Conservation (phyloP, 2,797 vertebrate genomes). For the Tachyglossus aculeatus region DNA sequence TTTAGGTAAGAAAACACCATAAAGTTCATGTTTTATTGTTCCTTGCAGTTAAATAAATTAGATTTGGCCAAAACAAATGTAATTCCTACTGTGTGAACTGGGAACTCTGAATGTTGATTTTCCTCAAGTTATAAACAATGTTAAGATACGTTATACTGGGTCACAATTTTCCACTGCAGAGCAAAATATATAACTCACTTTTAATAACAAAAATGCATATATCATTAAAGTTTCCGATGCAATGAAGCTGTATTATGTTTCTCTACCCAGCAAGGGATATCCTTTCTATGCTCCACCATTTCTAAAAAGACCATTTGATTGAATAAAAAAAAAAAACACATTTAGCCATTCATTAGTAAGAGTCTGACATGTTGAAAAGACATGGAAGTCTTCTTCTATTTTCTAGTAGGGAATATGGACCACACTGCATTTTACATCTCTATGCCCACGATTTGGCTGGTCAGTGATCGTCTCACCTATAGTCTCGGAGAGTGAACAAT, state of each 20-base stretch:
- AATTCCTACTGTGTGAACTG: constrained; percentile 85
- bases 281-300: constrained; percentile 74
- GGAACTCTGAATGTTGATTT: constrained; percentile 84
- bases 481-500: too few species aligned
- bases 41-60: constrained; percentile 85
- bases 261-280: constrained; percentile 77
- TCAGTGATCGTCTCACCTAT: too few species aligned
- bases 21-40: constrained; percentile 85
- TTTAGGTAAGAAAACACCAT: constrained; percentile 84
- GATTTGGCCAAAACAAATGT: constrained; percentile 82
- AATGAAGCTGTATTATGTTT: constrained; percentile 73
- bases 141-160: constrained; percentile 81
- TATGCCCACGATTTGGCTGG: too few species aligned
- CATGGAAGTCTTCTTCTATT: constrained; percentile 62
- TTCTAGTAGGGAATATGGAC: constrained; percentile 52
- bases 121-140: constrained; percentile 84
- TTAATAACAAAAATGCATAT: constrained; percentile 82
- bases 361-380: constrained; percentile 67
- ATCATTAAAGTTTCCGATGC: constrained; percentile 79
- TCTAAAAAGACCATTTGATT: constrained; percentile 77
- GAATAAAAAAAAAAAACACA: constrained; percentile 76
- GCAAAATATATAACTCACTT: constrained; percentile 84
- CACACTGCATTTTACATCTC: too few species aligned
- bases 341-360: constrained; percentile 73
- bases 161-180: constrained; percentile 81